Percentiles rank a stretch among this genome's conserved stretches.
These are phyloP conservation scores for Carposina sasakii DNA, from an alignment of 1,140 invertebrate species.

Conservation along the genomic window DNA sequence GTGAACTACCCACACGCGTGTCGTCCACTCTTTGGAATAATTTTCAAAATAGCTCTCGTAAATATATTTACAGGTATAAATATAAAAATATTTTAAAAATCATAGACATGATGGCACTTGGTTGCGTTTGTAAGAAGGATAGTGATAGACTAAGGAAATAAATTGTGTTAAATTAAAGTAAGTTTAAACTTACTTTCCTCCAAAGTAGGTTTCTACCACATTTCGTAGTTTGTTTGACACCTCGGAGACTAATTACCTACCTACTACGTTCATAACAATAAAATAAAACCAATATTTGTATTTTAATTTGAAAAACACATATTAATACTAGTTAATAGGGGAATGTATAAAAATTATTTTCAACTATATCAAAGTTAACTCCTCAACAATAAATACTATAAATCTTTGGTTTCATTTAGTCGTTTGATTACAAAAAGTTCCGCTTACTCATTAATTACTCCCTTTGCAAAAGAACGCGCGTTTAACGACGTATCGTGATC, in stretches of 20 bases:
- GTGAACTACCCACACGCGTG: slow-evolving; percentile 29
- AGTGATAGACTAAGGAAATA: slow-evolving; percentile 16
- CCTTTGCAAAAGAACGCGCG: slow-evolving; percentile 18
- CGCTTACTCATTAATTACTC: slow-evolving; percentile 20
- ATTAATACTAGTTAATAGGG: slow-evolving; percentile 41
- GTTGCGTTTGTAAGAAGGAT: slow-evolving; percentile 50
- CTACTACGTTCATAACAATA: slow-evolving; percentile 20
- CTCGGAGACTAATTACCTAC: slow-evolving; percentile 25
- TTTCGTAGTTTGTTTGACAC: slow-evolving; percentile 38
- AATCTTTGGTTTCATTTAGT: slow-evolving; percentile 69
- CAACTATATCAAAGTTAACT: slow-evolving; percentile 55
- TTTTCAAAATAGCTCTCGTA: slow-evolving; percentile 36
- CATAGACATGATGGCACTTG: slow-evolving; percentile 64
- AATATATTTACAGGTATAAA: slow-evolving; percentile 62
- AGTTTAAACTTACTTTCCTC: too few species aligned
- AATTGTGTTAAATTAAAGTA: slow-evolving; percentile 6
- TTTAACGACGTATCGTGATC: slow-evolving; percentile 14
- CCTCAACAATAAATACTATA: slow-evolving; percentile 68
- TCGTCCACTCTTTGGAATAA: slow-evolving; percentile 54
- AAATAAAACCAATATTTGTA: slow-evolving; percentile 16
- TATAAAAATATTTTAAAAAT: slow-evolving; percentile 62
- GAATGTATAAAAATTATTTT: slow-evolving; percentile 66
- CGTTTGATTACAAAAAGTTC: slow-evolving; percentile 45
- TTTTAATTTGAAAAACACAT: slow-evolving; percentile 22
- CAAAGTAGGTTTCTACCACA: too few species aligned